Conservation (phyloP, 2,797 vertebrate genomes). For the Acomys russatus region DNA sequence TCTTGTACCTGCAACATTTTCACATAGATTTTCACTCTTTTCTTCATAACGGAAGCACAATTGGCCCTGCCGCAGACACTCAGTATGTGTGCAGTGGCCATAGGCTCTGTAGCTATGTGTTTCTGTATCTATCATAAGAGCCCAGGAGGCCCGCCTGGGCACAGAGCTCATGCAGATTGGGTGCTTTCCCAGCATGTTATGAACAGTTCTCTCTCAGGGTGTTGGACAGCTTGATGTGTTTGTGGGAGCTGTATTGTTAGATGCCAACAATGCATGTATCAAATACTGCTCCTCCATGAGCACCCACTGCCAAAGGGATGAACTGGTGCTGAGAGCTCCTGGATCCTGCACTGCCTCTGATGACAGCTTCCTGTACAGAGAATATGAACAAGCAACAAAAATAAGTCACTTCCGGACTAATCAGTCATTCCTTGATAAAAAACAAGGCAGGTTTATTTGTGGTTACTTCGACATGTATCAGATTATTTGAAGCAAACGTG, state of each 20-base stretch:
- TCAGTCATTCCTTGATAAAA: not conserved
- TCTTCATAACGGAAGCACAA: not conserved
- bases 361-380: slow-evolving; percentile 70
- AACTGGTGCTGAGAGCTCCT: fast-evolving
- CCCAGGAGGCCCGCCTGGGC: not conserved
- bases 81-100: no score
- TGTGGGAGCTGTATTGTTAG: not conserved
- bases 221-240: not conserved
- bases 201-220: not conserved
- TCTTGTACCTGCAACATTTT: not conserved
- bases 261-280: no score
- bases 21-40: not conserved
- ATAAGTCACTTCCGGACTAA: slow-evolving; percentile 54
- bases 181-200: not conserved
- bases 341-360: not conserved
- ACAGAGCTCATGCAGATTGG: not conserved
- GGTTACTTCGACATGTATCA: not conserved
- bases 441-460: not conserved
- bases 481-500: not conserved
- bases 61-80: not conserved
- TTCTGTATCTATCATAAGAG: not conserved
- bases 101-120: not conserved
- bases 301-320: no score
- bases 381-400: fast-evolving
- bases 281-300: not conserved